Conservation (phyloP, 2,113 vertebrate species). For the Dipodomys spectabilis region DNA sequence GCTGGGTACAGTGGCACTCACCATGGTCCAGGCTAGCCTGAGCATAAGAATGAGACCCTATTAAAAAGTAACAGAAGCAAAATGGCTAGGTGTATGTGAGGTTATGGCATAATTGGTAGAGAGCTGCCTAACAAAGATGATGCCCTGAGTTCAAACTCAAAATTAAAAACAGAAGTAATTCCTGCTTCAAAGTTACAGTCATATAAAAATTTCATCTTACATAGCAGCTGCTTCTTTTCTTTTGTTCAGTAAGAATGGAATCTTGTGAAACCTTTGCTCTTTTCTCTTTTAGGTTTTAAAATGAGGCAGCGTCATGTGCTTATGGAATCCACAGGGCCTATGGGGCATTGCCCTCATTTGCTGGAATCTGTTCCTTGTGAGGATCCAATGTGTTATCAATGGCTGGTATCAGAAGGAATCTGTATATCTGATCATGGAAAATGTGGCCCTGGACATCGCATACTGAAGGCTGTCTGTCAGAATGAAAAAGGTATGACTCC, state of each 20-base stretch:
- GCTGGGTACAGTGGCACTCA: too few species aligned
- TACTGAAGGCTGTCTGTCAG: slow-evolving; percentile 88
- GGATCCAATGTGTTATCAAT: slow-evolving; percentile 90
- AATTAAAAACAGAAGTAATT: too few species aligned
- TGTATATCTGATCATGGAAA: slow-evolving; percentile 87
- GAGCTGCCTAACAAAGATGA: too few species aligned
- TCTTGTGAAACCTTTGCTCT: not conserved
- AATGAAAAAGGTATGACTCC: slow-evolving; percentile 88
- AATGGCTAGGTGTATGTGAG: too few species aligned
- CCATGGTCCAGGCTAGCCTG: too few species aligned
- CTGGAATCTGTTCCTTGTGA: slow-evolving; percentile 94
- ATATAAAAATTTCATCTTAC: not conserved
- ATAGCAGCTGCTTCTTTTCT: not conserved
- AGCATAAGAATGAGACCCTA: too few species aligned
- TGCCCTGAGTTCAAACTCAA: too few species aligned
- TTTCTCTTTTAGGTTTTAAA: slow-evolving; percentile 89
- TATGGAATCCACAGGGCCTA: slow-evolving; percentile 83
- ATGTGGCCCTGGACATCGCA: slow-evolving; percentile 91
- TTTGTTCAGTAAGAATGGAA: not conserved
- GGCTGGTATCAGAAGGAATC: slow-evolving; percentile 86
- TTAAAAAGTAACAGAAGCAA: too few species aligned
- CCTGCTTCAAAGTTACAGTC: not conserved
- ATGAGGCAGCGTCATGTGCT: slow-evolving; percentile 90
- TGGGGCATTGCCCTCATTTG: slow-evolving; percentile 90
- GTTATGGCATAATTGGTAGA: too few species aligned